Percentiles rank a stretch among this genome's conserved stretches.
phyloP scores from a whole-genome alignment of 2,113 vertebrate species.

The Speoplatyrhinus poulsoni region DNA sequence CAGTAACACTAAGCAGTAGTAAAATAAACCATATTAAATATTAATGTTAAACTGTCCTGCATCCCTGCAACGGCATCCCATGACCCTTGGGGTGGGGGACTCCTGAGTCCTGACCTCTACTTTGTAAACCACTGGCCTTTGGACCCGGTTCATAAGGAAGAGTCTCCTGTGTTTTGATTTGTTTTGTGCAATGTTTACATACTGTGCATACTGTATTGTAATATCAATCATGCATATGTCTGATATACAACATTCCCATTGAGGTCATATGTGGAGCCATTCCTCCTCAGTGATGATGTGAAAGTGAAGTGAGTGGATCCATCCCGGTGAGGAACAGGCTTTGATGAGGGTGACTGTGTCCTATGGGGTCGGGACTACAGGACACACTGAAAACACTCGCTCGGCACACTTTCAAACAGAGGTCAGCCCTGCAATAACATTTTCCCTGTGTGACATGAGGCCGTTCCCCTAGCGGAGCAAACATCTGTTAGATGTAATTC shows the following conservation, averaged over 20 bases:
- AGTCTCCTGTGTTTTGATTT: too few species aligned
- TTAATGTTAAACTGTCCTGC: too few species aligned
- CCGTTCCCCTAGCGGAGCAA: constrained; percentile 51
- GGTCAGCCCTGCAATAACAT: constrained; percentile 77
- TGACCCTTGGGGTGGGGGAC: too few species aligned
- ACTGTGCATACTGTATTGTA: too few species aligned
- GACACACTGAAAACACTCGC: constrained; percentile 61
- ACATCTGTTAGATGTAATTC: constrained; percentile 71
- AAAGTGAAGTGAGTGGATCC: constrained; percentile 23
- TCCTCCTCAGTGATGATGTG: constrained; percentile 9
- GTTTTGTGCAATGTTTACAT: too few species aligned
- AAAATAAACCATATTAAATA: too few species aligned
- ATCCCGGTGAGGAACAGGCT: constrained; percentile 27
- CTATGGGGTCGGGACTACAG: constrained; percentile 56
- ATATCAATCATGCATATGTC: too few species aligned
- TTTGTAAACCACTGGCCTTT: too few species aligned
- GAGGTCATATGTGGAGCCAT: not conserved
- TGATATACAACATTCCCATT: not conserved
- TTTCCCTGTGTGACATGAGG: constrained; percentile 66
- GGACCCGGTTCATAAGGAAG: too few species aligned
- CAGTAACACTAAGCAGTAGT: too few species aligned
- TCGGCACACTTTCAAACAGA: constrained; percentile 71
- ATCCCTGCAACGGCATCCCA: too few species aligned
- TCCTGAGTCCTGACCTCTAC: too few species aligned
- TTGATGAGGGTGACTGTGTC: constrained; percentile 70